Base-by-base conservation (phyloP, 2,113 vertebrate genomes). In the Gallinago media region DNA sequence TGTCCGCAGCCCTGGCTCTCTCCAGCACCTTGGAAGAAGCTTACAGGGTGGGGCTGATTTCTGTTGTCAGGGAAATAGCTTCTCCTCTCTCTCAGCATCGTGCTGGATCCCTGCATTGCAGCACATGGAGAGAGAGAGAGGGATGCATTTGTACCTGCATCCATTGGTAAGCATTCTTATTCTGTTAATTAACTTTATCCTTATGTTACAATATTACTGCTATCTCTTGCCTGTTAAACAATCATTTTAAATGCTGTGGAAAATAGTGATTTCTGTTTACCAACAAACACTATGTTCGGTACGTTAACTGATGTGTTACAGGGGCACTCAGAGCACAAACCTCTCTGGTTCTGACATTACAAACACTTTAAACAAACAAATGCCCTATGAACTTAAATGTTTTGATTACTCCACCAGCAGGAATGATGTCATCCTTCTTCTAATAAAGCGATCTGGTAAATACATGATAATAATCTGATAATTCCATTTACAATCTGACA, bases 1-100 rank as follows among this genome's bases (percentile, higher is more conserved):
- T 54, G 46, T 4, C 32, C 19, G 8, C 2, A 6, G 6, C 8
- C 15, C 46, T 0, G 0, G 52, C n/a, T 52, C 38, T 59, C 59
- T 46, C 73, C 67, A 58, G 74, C 44, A 46, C 49, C 56, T 34
- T n/a, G 75, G 29, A 55, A 54, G 31, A 25, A 63, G 56, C 56
- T 32, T 25, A 36, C 56, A 63, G 32, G 6, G 2, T 55, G 55
- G 29, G 70, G 34, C 23, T 29, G 19, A 82, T 20, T 62, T 55
- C n/a, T 42, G 34, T 32, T 27, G 12, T 9, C 29, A 55, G n/a
- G 38, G 71, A 54, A 32, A n/a, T 8, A 56, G 6, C 62, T 49
- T 5, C 22, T 32, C n/a, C 16, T 29, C 17, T 32, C 31, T 62
- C 49, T 15, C 17, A n/a, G 22, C 27, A 8, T 5, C 2, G 15